These are phyloP conservation scores for Ceratosolen solmsi DNA, from an alignment of 1,140 invertebrate species.

Conservation along the genomic window DNA sequence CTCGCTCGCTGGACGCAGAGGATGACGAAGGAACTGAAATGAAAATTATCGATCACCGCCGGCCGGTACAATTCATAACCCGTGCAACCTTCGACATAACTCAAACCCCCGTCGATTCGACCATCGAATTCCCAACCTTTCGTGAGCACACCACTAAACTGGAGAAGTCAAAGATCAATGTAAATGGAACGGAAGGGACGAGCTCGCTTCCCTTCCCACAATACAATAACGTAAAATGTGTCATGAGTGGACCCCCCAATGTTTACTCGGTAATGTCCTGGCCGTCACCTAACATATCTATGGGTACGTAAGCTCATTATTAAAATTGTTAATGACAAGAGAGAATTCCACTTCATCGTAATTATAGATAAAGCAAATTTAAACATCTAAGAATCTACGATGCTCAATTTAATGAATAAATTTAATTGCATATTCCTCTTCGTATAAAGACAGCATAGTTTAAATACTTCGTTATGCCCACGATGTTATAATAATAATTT, in stretches of 20 bases:
- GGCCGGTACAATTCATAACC: conserved; percentile 73
- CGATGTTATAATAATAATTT: too few species aligned
- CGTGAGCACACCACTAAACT: conserved; percentile 63
- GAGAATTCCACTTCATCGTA: too few species aligned
- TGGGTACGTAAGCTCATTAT: conserved; percentile 60
- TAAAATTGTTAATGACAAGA: too few species aligned
- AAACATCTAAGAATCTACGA: too few species aligned
- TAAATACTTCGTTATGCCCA: too few species aligned
- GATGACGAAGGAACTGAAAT: conserved; percentile 71
- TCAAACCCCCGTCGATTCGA: conserved; percentile 66
- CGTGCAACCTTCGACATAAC: conserved; percentile 72
- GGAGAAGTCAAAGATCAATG: conserved; percentile 64
- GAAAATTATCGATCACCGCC: conserved; percentile 71
- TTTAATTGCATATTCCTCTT: too few species aligned
- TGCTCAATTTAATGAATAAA: too few species aligned
- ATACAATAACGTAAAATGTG: conserved; percentile 68
- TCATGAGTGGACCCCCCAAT: conserved; percentile 60
- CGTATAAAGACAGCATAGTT: too few species aligned
- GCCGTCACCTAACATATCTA: conserved; percentile 64
- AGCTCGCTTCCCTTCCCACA: conserved; percentile 64
- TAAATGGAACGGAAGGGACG: conserved; percentile 67
- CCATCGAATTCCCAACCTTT: conserved; percentile 67
- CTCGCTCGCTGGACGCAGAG: conserved; percentile 62
- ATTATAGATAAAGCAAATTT: too few species aligned
- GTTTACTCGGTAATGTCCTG: conserved; percentile 64